A percentile compares a stretch with the other conserved stretches of the same genome.
Conservation (phyloP, 2,113 vertebrate genomes). For the Silurus meridionalis region DNA sequence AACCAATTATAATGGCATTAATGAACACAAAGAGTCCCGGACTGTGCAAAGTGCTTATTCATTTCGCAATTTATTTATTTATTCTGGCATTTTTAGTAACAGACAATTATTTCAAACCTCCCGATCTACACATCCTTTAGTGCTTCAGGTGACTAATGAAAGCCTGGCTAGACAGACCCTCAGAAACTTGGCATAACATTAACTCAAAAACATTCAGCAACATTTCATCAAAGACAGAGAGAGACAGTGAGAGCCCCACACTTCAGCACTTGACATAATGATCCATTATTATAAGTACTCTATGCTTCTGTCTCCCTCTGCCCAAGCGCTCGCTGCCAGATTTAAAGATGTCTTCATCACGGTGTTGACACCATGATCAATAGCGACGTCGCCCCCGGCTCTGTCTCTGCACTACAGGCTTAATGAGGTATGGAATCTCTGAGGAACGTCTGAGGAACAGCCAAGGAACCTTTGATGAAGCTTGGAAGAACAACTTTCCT, state of each 20-base stretch:
- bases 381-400: slow-evolving; percentile 43
- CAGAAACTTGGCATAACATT: slow-evolving; percentile 28
- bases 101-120: background rate
- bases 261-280: slow-evolving; percentile 45
- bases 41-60: background rate
- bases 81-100: background rate
- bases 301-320: slow-evolving; percentile 17
- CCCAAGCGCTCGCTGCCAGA: slow-evolving; percentile 34
- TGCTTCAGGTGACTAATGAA: slow-evolving; percentile 25
- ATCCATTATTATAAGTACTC: slow-evolving; percentile 45
- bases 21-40: background rate
- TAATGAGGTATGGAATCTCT: slow-evolving; percentile 25
- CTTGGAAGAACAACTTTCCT: background rate
- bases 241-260: slow-evolving; percentile 26
- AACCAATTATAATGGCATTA: background rate
- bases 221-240: slow-evolving; percentile 33
- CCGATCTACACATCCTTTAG: background rate
- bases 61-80: background rate
- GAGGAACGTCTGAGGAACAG: slow-evolving; percentile 27
- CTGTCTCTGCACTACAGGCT: slow-evolving; percentile 18
- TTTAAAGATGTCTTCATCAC: slow-evolving; percentile 69
- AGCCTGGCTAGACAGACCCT: slow-evolving; percentile 32
- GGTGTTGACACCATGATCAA: slow-evolving; percentile 54
- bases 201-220: slow-evolving; percentile 19
- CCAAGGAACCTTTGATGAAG: slow-evolving; percentile 27